Conservation (phyloP, 2,113 vertebrate genomes). For the Numida meleagris region DNA sequence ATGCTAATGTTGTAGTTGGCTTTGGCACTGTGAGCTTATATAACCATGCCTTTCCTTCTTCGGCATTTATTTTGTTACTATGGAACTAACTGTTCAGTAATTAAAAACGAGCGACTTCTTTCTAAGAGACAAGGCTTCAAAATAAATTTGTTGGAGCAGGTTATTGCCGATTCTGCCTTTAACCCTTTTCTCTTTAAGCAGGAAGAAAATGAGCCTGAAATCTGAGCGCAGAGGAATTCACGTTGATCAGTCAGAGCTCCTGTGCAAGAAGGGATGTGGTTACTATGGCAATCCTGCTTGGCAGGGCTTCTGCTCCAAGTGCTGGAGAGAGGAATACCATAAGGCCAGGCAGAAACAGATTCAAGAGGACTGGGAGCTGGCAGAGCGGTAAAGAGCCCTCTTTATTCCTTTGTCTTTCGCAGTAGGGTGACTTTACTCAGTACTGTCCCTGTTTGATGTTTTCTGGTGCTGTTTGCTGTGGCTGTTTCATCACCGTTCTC, state of each 20-base stretch:
- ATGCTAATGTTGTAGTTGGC: not conserved
- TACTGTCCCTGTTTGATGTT: not conserved
- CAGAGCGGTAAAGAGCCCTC: slow-evolving; percentile 85
- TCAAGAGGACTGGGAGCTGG: slow-evolving; percentile 94
- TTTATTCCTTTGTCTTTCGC: not conserved
- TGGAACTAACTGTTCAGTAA: not conserved
- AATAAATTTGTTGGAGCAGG: not conserved
- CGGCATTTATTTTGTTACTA: not conserved
- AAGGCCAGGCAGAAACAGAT: slow-evolving; percentile 91
- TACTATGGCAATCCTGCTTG: slow-evolving; percentile 95
- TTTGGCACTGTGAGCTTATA: not conserved
- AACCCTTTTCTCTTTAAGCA: slow-evolving; percentile 35
- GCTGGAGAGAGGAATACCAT: slow-evolving; percentile 94
- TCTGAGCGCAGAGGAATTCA: slow-evolving; percentile 91
- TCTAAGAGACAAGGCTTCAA: not conserved
- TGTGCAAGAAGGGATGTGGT: slow-evolving; percentile 96
- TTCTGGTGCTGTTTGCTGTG: not conserved
- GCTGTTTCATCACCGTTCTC: not conserved
- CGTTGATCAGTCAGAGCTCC: slow-evolving; percentile 93
- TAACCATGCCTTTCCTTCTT: not conserved
- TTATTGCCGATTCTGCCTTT: not conserved
- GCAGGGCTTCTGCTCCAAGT: slow-evolving; percentile 96
- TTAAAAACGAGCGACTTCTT: not conserved
- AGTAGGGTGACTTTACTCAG: not conserved
- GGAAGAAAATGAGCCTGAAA: slow-evolving; percentile 88